Base-by-base conservation (phyloP, 2,888 invertebrate species). In the Cyrtodaria siliqua region DNA sequence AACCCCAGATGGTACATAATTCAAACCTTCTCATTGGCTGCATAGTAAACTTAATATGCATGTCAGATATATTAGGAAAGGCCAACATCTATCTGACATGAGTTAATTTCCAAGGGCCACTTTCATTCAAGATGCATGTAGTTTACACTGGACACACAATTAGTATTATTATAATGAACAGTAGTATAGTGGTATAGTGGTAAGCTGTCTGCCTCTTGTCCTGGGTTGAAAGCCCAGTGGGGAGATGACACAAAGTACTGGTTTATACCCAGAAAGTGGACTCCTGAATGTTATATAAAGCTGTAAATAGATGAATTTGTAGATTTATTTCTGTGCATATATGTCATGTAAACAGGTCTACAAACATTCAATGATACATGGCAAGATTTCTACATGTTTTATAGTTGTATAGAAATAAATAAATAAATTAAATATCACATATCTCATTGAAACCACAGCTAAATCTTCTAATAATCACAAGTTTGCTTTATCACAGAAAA, bases 1-100 rank as follows among this genome's bases (percentile, higher is more conserved):
- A 27, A 59, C 64, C 24, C 69, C 64, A 24, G 75, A 75, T 52
- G 69, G 75, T 75, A 66, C 14, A 52, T 60, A 40, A 14, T 26
- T 44, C 27, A 59, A 18, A 38, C 16, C 18, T 50, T 18, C 18
- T 20, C 60, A 44, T 23, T 47, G 20, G 23, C 23, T 57, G 38
- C 20, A 38, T 26, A 20, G 49, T 47, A 47, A 8, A 44, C 44
- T 44, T 44, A 44, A 44, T 44, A 44, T 44, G 44, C 6, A 44
- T 44, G 44, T n/a, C n/a, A n/a, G n/a, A 18, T 44, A 44, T 44
- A 44, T 44, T 44, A 44, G 44, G 44, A 44, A 44, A 44, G 44
- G 44, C 44, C 44, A 44, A 44, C 44, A 44, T 44, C 44, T 44
- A 44, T 44, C n/a, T n/a, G n/a, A n/a, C 44, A 44, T 44, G 44